Evolutionary conservation across 1,140 invertebrate genomes (phyloP).

Genomic region (Drosophila lowei): DNA sequence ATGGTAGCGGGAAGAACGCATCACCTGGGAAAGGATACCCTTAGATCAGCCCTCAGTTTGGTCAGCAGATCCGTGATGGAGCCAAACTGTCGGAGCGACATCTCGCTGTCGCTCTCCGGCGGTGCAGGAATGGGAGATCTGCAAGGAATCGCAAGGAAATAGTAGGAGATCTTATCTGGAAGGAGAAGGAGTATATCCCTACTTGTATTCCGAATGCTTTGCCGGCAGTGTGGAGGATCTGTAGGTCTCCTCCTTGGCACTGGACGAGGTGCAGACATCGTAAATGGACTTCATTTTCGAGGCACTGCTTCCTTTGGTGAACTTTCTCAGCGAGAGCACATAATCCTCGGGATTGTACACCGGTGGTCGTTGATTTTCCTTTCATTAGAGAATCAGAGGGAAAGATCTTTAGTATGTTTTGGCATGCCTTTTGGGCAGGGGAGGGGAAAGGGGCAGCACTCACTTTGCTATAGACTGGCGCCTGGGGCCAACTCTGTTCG

Average conservation of each 20-base stretch:
- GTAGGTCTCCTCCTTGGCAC: conserved; percentile 48
- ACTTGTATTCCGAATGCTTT: conserved; percentile 82
- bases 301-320: conserved; percentile 85
- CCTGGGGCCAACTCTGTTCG: conserved; percentile 79
- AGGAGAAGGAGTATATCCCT: not conserved
- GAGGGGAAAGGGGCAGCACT: not conserved
- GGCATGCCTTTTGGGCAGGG: no score
- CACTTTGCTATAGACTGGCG: conserved; percentile 70
- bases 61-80: conserved; percentile 94
- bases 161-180: not conserved
- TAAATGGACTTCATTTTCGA: conserved; percentile 74
- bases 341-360: conserved; percentile 94
- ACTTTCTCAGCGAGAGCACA: conserved; percentile 89
- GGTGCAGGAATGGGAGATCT: conserved; percentile 84
- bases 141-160: not conserved
- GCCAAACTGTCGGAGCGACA: conserved; percentile 93
- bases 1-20: not conserved
- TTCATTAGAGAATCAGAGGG: not conserved
- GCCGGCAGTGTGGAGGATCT: conserved; percentile 72
- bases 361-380: conserved; percentile 92
- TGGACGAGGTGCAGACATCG: conserved; percentile 55
- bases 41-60: conserved; percentile 92
- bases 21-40: conserved; percentile 94
- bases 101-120: conserved; percentile 87
- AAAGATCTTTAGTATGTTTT: not conserved